Evolutionary conservation across 2,888 invertebrate species (phyloP), one percentile per base, ranked within the genome.

Genomic region (Trilocha varians): DNA sequence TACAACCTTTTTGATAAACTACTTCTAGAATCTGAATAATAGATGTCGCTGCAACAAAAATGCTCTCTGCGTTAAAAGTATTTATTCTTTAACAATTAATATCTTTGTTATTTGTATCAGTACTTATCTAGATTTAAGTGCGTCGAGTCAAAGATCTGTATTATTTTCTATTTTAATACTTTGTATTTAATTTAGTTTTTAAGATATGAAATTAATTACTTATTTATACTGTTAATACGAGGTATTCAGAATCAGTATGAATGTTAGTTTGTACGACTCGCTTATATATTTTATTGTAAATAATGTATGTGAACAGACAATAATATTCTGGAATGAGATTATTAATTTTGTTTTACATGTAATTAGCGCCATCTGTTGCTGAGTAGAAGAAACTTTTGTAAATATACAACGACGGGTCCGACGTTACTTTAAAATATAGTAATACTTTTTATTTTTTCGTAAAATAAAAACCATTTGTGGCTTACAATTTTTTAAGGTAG

Each of bases 91-190:
- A 76, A 77, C 71, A 68, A 64, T 65, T 67, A 69, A 68, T 67
- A 65, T 62, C 64, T 71, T 62, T 76, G 75, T 71, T 67, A 70
- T 67, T 62, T 70, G 59, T 79, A 76, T 74, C 70, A 68, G 73
- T 78, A 80, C 75, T 78, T 80, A 78, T 73, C 73, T 80, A 82
- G 75, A 47, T 54, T 54, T 84, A 83, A 80, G 83, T 68, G 73
- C 73, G 76, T 78, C 74, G 77, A 85, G 84, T 84, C 84, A 85
- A 82, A 84, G 84, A 85, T 85, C 84, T 85, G 84, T 85, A 85
- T 85, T 85, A 85, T 83, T 82, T 82, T 78, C 68, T 84, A 84
- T 82, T 80, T 74, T 85, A 83, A 76, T 79, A 78, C 75, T 73
- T 84, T 80, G 68, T 78, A 79, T 83, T 79, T 76, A 75, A 62